Evolutionary conservation across 2,113 vertebrate genomes (phyloP), one percentile per base, ranked within the genome.

Genomic region (Caranx ignobilis): DNA sequence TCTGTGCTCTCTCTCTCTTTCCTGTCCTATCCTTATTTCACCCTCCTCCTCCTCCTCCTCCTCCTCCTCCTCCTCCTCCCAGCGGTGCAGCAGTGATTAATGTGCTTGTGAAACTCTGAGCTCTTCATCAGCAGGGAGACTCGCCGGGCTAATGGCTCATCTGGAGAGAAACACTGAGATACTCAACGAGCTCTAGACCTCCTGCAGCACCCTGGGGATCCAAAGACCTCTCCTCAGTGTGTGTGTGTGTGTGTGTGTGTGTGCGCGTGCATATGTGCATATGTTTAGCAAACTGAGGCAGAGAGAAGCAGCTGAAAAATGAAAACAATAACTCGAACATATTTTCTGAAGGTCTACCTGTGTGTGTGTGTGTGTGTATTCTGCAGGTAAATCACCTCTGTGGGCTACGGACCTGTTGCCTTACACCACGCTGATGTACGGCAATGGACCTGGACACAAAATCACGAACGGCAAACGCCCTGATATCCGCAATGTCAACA

Each of bases 391-490:
- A 87, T 95, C 95, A 77, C 94, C 94, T 0, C 70, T 95, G 35
- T 95, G 88, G 84, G 95, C 69, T 0, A 6, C 3, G 13, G 95
- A 96, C 72, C 31, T 93, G n/a, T 34, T 91, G 48, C 95, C 94
- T 5, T 95, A 82, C 88, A 95, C 95, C 45, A 94, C 91, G 0
- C 88, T 96, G 74, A 94, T 95, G 93, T 95, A 95, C 0, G 94
- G 95, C n/a, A 96, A 94, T 1, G 94, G 95, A n/a, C 94, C 95
- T 0, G 94, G 95, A 41, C 74, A 94, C 83, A 93, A 95, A 84
- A 81, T 90, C 1, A 7, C 32, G 37, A 73, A 93, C 31, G 94
- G 94, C 70, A 84, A 81, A 6, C 92, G 95, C 0, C 94, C 93
- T 5, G 93, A 95, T 72, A 79, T 95, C 71, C 87, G 90, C 4